phyloP scores from a whole-genome alignment of 92 coral and sea anemone species.

The Chrysogorgia sp. region DNA sequence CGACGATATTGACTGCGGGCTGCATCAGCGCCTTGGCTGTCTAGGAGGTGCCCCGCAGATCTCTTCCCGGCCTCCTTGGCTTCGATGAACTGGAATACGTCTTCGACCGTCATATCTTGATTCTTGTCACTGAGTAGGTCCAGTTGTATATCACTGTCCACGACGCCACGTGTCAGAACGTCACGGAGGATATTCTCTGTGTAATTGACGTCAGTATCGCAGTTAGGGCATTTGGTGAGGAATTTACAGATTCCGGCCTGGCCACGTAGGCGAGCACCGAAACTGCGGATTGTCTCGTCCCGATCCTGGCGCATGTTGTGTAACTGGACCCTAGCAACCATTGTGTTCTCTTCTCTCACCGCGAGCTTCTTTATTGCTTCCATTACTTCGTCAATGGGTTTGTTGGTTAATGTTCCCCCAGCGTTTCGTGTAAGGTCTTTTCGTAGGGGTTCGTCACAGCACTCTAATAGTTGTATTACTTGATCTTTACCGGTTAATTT shows the following conservation, averaged over 20 bases:
- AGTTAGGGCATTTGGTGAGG: neutral
- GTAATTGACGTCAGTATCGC: neutral
- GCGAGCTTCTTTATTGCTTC: conserved; percentile 61
- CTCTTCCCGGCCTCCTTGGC: conserved; percentile 67
- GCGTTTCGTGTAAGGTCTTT: conserved; percentile 65
- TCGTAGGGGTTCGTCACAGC: conserved; percentile 68
- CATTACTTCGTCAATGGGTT: no score
- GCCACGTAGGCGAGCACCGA: conserved; percentile 44
- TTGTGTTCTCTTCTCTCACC: conserved; percentile 57
- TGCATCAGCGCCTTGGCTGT: conserved; percentile 62
- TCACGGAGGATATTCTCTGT: conserved; percentile 16
- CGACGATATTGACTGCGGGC: conserved; percentile 57
- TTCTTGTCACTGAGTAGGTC: conserved; percentile 15
- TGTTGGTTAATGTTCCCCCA: conserved; percentile 61
- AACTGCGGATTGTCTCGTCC: conserved; percentile 60
- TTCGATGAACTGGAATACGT: conserved; percentile 8
- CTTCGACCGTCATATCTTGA: conserved; percentile 6
- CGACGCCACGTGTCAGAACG: conserved; percentile 10
- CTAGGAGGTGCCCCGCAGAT: conserved; percentile 64
- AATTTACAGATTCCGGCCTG: conserved; percentile 12
- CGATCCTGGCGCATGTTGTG: conserved; percentile 67
- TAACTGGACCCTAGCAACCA: conserved; percentile 65
- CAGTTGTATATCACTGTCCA: conserved; percentile 7
- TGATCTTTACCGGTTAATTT: conserved; percentile 55
- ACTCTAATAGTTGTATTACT: conserved; percentile 64